phyloP scores from a whole-genome alignment of 2,113 vertebrate genomes.

The Amphiprion percula region DNA sequence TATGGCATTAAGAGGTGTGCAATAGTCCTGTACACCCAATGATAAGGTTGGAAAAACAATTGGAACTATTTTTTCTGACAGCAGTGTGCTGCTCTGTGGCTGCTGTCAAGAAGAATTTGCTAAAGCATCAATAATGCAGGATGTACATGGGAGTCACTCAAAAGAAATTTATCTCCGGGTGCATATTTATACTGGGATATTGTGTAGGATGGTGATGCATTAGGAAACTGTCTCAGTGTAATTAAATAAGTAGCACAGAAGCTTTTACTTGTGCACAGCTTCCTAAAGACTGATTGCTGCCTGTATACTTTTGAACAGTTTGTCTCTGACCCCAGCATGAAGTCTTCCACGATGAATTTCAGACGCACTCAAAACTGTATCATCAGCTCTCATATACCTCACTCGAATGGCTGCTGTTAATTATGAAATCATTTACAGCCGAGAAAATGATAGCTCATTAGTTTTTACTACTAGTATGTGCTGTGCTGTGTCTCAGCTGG shows the following conservation, averaged over 20 bases:
- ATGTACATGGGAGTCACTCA: conserved; percentile 22
- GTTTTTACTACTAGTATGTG: conserved; percentile 74
- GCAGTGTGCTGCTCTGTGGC: conserved; percentile 38
- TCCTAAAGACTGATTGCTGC: conserved; percentile 18
- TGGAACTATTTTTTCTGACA: conserved; percentile 30
- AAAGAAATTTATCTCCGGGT: conserved; percentile 41
- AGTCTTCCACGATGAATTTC: conserved; percentile 56
- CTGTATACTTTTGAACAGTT: conserved; percentile 32
- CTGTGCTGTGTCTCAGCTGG: conserved; percentile 51
- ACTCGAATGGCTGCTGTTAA: conserved; percentile 75
- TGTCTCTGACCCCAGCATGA: conserved; percentile 34
- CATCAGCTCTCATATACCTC: conserved; percentile 65
- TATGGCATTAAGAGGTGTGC: conserved; percentile 39
- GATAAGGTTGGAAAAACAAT: conserved; percentile 39
- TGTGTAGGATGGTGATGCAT: conserved; percentile 56
- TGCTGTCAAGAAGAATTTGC: conserved; percentile 61
- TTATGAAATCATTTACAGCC: conserved; percentile 74
- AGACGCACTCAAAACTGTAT: conserved; percentile 47
- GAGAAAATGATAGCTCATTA: conserved; percentile 77
- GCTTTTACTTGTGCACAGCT: conserved; percentile 37
- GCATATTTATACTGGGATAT: conserved; percentile 41
- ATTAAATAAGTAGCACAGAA: conserved; percentile 53
- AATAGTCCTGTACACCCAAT: conserved; percentile 45
- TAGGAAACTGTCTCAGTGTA: conserved; percentile 29
- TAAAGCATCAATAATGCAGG: conserved; percentile 63